A percentile compares a stretch with the other conserved stretches of the same genome.
phyloP scores from a whole-genome alignment of 2,797 vertebrate genomes.

The Lemur catta region DNA sequence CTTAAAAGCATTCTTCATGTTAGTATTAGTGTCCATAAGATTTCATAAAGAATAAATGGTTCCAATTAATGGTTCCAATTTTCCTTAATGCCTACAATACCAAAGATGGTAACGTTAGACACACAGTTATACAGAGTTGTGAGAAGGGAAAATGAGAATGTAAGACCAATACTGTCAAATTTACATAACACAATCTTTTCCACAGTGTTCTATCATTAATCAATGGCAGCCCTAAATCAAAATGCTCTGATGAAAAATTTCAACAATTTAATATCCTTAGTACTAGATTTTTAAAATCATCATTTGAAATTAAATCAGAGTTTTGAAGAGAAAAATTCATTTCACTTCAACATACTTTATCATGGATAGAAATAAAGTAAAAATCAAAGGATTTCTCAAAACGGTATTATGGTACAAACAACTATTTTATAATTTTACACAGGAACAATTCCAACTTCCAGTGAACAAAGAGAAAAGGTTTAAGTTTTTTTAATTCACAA shows the following conservation, averaged over 20 bases:
- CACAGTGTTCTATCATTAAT: neutral
- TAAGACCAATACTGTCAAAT: neutral
- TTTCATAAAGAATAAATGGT: conserved; percentile 8
- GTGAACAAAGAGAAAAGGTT: neutral
- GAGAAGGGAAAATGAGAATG: neutral
- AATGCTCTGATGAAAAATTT: conserved; percentile 7
- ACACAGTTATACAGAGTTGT: neutral
- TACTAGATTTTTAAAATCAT: neutral
- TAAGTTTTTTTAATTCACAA: neutral
- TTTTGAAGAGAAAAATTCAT: neutral
- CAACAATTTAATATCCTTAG: neutral
- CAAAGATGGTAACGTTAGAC: neutral
- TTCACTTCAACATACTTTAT: conserved; percentile 14
- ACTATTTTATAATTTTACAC: neutral
- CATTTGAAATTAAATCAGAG: conserved; percentile 20
- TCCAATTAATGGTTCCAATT: neutral
- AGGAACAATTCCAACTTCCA: neutral
- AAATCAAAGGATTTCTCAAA: neutral
- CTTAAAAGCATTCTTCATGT: conserved; percentile 23
- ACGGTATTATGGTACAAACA: neutral
- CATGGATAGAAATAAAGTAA: neutral
- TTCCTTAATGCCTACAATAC: neutral
- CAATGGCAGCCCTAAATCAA: neutral
- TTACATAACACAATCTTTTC: conserved; percentile 1
- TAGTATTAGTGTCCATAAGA: neutral